phyloP scores from a whole-genome alignment of 2,797 vertebrate species.

The Borostomias antarcticus region DNA sequence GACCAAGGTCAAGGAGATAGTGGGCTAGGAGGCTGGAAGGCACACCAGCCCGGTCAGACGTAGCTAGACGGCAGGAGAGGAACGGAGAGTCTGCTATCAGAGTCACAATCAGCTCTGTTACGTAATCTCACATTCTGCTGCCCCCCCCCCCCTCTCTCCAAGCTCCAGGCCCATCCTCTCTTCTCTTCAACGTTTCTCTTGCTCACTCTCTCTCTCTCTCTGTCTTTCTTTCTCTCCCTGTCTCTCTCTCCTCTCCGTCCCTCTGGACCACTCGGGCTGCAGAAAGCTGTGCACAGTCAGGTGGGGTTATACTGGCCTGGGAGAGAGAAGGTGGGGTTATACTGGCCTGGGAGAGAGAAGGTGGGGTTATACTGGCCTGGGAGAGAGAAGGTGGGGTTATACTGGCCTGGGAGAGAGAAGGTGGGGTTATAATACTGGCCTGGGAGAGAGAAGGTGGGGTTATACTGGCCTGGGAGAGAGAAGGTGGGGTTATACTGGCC shows the following conservation, averaged over 20 bases:
- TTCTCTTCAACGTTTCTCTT: neutral
- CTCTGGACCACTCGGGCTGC: neutral
- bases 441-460: too few relatives aligned
- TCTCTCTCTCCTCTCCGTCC: neutral
- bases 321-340: too few relatives aligned
- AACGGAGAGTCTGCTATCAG: constrained; percentile 17
- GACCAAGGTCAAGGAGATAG: too few relatives aligned
- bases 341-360: too few relatives aligned
- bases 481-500: too few relatives aligned
- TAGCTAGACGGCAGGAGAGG: constrained; percentile 18
- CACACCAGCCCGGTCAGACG: neutral
- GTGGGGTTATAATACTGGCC: too few relatives aligned
- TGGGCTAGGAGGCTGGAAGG: neutral
- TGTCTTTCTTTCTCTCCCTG: neutral
- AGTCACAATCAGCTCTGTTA: constrained; percentile 39
- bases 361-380: too few relatives aligned
- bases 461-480: too few relatives aligned
- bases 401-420: too few relatives aligned
- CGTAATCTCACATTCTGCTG: constrained; percentile 29
- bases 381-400: too few relatives aligned
- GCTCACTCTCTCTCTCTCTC: neutral
- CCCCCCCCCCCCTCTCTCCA: neutral
- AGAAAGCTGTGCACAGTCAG: neutral
- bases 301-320: neutral
- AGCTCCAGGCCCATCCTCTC: neutral